Evolutionary conservation across 2,797 vertebrate species (phyloP).

Genomic region (Dermochelys coriacea): DNA sequence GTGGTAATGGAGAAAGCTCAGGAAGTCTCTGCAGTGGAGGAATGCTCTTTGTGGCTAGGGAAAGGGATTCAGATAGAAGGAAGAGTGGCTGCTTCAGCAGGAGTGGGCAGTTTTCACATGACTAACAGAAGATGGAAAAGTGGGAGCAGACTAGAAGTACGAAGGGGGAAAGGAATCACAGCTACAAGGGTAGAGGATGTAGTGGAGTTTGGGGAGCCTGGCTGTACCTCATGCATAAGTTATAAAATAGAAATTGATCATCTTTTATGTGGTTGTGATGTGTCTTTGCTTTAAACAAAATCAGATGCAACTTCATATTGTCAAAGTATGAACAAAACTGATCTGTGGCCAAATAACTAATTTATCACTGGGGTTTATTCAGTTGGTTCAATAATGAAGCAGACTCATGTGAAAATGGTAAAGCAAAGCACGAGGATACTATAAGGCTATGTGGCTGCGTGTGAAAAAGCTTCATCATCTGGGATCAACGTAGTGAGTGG

Average conservation of each 20-base stretch:
- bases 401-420: not conserved
- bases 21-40: fast-evolving
- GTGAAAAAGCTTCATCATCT: not conserved
- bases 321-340: not conserved
- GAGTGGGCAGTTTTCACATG: not conserved
- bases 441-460: not conserved
- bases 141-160: not conserved
- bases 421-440: not conserved
- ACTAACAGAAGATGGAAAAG: not conserved
- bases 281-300: not conserved
- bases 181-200: not conserved
- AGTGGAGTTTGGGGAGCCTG: not conserved
- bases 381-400: not conserved
- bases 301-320: too few relatives aligned
- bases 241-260: not conserved
- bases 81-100: not conserved
- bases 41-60: not conserved
- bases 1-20: not conserved
- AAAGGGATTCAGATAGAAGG: not conserved
- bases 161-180: fast-evolving
- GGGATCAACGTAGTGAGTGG: not conserved
- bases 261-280: not conserved
- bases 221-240: not conserved
- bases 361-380: not conserved
- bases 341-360: not conserved